Percentiles rank a stretch among this genome's conserved stretches.
Evolutionary conservation across 2,888 invertebrate genomes (phyloP).

Genomic region (Drosophila paranaensis): DNA sequence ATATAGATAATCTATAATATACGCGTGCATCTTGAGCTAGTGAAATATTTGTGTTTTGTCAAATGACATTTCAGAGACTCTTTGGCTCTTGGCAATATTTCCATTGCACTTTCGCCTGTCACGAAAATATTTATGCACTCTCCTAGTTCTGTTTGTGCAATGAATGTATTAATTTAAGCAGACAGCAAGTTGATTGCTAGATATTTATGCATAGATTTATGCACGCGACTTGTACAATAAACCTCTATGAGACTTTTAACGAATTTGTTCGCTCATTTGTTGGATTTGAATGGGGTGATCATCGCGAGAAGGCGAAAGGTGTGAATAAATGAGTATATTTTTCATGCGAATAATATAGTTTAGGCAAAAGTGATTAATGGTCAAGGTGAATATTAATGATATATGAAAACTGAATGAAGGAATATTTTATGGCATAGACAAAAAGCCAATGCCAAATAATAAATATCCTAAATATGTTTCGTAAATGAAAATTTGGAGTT

Average conservation of each 20-base stretch:
- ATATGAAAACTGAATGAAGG: neutral
- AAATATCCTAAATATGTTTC: neutral
- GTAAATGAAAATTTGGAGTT: too few relatives aligned
- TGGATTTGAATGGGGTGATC: neutral
- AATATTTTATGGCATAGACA: neutral
- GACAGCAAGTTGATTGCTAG: slow-evolving; percentile 58
- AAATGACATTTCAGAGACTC: slow-evolving; percentile 42
- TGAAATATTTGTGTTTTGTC: slow-evolving; percentile 36
- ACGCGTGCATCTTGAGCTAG: neutral
- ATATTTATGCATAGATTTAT: slow-evolving; percentile 47
- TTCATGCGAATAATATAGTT: neutral
- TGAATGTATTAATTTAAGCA: slow-evolving; percentile 59
- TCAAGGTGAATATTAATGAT: neutral
- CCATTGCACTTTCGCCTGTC: slow-evolving; percentile 38
- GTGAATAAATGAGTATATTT: neutral
- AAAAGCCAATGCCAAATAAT: slow-evolving; percentile 1
- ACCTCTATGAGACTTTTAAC: slow-evolving; percentile 14
- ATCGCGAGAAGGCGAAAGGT: neutral
- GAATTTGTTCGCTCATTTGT: slow-evolving; percentile 11
- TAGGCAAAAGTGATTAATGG: neutral
- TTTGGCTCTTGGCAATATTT: slow-evolving; percentile 24
- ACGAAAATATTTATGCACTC: slow-evolving; percentile 42
- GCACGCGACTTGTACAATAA: slow-evolving; percentile 42
- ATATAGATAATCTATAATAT: slow-evolving; percentile 10
- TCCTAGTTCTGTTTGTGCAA: slow-evolving; percentile 34